Base-by-base conservation (phyloP, 2,113 vertebrate species). In the Ochotona curzoniae region DNA sequence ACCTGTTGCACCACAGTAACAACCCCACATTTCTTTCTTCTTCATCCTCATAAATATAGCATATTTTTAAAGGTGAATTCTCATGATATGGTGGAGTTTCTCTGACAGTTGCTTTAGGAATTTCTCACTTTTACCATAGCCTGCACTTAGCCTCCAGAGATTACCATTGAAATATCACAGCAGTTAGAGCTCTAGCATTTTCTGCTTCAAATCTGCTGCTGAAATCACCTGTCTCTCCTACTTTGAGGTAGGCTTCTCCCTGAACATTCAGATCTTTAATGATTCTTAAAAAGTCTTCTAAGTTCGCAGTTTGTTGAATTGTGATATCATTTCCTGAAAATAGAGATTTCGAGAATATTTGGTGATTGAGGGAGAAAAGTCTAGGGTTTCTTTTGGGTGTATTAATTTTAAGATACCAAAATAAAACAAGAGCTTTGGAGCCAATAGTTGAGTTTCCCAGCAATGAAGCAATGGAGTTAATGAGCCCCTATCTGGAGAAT, bases 391-490 rank as follows among this genome's bases (percentile, higher is more conserved):
- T 90, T 90, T 71, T 84, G 67, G 8, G 60, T 10, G 60, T 51
- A 86, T 32, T 83, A 76, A 32, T 61, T 70, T 87, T 93, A 69
- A 78, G 26, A 30, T 67, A 9, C 73, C 38, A 93, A 89, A 83
- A 44, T 44, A 44, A 28, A 67, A 57, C 4, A 90, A 90, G 20
- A 20, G 76, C 66, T 83, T 61, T 67, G 13, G 17, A 92, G 8
- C 25, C 57, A 21, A 69, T 12, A 49, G 1, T 60, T 63, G 21
- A 86, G 25, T 9, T 38, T 63, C 1, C 25, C 73, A 25, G 30
- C 10, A 32, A 57, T 71, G 73, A 76, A 87, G 49, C 30, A 76
- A 15, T 67, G 23, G 10, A 49, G 4, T 60, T 78, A 21, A 25
- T 90, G 15, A 76, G 74, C 38, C 9, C 15, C 7, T 78, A 80